Conservation (phyloP, 2,113 vertebrate genomes). For the Cisticola juncidis region DNA sequence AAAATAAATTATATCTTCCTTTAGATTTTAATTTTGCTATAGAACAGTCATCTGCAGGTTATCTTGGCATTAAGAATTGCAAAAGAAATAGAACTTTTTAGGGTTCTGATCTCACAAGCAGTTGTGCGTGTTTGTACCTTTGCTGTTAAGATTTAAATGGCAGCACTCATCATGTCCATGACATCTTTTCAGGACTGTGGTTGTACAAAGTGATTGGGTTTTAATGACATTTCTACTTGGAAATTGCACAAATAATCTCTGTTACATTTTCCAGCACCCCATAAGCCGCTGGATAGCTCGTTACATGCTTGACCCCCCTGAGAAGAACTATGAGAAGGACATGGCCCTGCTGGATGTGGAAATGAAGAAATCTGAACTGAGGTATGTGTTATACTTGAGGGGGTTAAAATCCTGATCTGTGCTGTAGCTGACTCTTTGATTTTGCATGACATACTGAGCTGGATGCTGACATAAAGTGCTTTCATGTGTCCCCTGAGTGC, state of each 20-base stretch:
- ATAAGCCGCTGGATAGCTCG: conserved; percentile 89
- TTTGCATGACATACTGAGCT: background rate
- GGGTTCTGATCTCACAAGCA: background rate
- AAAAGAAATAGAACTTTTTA: background rate
- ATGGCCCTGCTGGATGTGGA: conserved; percentile 84
- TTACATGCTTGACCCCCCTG: conserved; percentile 79
- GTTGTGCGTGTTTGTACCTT: background rate
- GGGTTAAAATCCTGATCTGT: background rate
- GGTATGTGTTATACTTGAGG: conserved; percentile 62
- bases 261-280: conserved; percentile 81
- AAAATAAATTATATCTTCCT: background rate
- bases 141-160: background rate
- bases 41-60: background rate
- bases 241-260: background rate
- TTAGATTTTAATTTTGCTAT: background rate
- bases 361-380: conserved; percentile 81
- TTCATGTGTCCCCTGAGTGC: background rate
- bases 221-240: background rate
- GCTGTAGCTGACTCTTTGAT: background rate
- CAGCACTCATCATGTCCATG: background rate
- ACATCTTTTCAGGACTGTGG: background rate
- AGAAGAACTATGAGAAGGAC: conserved; percentile 90
- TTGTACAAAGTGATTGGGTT: background rate
- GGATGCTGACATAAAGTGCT: background rate
- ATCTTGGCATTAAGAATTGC: background rate